Evolutionary conservation across 2,113 vertebrate species (phyloP).

Genomic region (Pampusana beccarii): DNA sequence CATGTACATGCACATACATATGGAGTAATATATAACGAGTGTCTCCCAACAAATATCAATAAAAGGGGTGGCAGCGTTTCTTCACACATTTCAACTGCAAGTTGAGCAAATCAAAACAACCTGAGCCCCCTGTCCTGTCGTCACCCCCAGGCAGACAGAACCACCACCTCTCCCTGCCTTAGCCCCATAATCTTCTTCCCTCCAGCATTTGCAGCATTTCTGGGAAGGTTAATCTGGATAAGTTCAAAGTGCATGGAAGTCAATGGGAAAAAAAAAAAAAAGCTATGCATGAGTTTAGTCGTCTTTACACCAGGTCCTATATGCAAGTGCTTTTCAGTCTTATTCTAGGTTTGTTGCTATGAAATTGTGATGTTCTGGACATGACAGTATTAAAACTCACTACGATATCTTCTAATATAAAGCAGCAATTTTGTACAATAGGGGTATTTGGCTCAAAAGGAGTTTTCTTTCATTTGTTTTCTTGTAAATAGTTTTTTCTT

Average conservation of each 20-base stretch:
- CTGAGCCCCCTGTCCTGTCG: neutral
- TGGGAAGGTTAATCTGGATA: neutral
- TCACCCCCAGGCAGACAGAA: neutral
- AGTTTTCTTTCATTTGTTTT: constrained; percentile 35
- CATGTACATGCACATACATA: constrained; percentile 23
- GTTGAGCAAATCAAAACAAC: constrained; percentile 10
- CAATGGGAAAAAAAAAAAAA: neutral
- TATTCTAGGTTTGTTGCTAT: neutral
- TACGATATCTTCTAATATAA: neutral
- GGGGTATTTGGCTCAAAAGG: neutral
- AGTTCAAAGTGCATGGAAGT: neutral
- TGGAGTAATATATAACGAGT: neutral
- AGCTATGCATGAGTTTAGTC: neutral
- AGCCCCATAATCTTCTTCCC: neutral
- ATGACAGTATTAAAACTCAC: neutral
- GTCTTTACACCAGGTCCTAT: neutral
- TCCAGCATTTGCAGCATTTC: neutral
- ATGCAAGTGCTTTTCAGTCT: neutral
- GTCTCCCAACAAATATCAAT: constrained; percentile 26
- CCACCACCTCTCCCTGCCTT: neutral
- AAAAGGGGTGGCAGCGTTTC: neutral
- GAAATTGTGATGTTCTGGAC: neutral
- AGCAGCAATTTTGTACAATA: neutral
- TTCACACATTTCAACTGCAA: neutral
- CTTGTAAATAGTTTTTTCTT: constrained; percentile 35